Percentiles rank a stretch among this genome's conserved stretches.
These are phyloP conservation scores for Mustela nigripes DNA, from an alignment of 2,113 vertebrate genomes.

Conservation along the genomic window DNA sequence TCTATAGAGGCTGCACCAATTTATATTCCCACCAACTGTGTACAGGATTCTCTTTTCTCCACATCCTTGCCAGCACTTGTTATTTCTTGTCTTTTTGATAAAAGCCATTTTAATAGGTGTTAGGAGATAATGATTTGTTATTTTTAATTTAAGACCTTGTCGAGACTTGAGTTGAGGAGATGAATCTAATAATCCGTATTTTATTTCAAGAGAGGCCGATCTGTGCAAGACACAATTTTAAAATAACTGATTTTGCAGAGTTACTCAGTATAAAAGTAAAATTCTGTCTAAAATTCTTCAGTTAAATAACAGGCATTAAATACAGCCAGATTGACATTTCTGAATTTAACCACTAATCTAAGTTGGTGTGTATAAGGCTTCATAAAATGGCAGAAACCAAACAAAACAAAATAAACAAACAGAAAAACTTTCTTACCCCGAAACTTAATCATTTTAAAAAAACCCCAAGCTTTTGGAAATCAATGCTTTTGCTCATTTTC, in stretches of 20 bases:
- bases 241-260: constrained; percentile 47
- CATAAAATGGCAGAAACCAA: constrained; percentile 60
- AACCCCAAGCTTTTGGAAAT: constrained; percentile 31
- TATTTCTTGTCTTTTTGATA: constrained; percentile 14
- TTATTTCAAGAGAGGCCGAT: not conserved
- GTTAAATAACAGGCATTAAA: constrained; percentile 42
- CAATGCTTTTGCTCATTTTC: constrained; percentile 10
- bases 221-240: not conserved
- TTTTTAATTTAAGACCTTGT: constrained; percentile 24
- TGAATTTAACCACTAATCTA: constrained; percentile 42
- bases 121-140: constrained; percentile 31
- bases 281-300: constrained; percentile 26
- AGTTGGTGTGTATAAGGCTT: constrained; percentile 46
- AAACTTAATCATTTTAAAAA: constrained; percentile 20
- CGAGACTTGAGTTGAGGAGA: not conserved
- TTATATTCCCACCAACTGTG: not conserved
- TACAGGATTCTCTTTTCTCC: not conserved
- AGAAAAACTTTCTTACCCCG: not conserved
- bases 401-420: constrained; percentile 8
- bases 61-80: not conserved
- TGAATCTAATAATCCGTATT: not conserved
- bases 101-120: not conserved
- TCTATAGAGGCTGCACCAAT: not conserved
- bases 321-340: constrained; percentile 56
- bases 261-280: constrained; percentile 30